Evolutionary conservation across 2,888 invertebrate species (phyloP), one percentile per base, ranked within the genome.

Genomic region (Dicranocentrus wangi): DNA sequence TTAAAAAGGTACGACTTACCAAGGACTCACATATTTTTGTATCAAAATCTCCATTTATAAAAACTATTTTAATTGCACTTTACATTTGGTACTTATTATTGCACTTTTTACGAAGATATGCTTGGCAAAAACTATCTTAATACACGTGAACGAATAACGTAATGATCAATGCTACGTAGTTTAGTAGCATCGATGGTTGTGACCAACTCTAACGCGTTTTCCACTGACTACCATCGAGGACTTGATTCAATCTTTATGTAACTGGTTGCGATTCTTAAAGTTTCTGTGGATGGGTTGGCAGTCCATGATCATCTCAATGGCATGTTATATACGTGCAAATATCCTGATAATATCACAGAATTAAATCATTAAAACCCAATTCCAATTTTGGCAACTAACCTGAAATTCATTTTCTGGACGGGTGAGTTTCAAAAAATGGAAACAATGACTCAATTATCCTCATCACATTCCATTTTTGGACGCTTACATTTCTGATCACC

Each of bases 401-500:
- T 80, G 80, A 73, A 76, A 80, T 70, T 81, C 75, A 79, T 75
- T 83, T 43, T 60, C 55, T 69, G 81, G 81, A 82, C 75, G 75
- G 77, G 75, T 71, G 63, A 76, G 79, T 79, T 76, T 83, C 78
- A 73, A 55, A 78, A 81, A 55, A 71, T 75, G 73, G 81, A 81
- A 78, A 68, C 66, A 58, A 71, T 68, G 73, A 78, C 70, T 72
- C 77, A 83, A 60, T 75, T 66, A 70, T 79, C 79, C 65, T 83
- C 81, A 82, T 84, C 81, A 71, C 80, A 77, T 55, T 85, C 86
- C 82, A 87, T 86, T 85, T 85, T 85, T 70, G 84, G 80, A 69
- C 87, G 84, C 86, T 86, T 87, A 87, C 87, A 87, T 87, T 87
- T 86, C 76, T 85, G 85, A 76, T 85, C 85, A 65, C 60, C 73